Evolutionary conservation across 2,888 invertebrate genomes (phyloP), one percentile per base, ranked within the genome.

Genomic region (Acanthococcus lagerstroemiae): DNA sequence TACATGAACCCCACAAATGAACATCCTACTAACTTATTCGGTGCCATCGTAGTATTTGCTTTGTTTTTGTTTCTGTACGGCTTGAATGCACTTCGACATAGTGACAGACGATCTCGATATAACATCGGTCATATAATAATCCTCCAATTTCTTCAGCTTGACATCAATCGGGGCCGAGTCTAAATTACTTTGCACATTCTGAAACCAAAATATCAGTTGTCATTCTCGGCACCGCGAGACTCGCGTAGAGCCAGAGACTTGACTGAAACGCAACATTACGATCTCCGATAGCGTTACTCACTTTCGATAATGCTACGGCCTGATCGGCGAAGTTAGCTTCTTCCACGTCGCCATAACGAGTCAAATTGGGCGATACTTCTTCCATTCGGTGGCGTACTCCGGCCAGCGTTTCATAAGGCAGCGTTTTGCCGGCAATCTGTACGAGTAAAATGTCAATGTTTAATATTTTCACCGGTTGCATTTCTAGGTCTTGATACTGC

Each of bases 1-100:
- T n/a, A n/a, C n/a, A n/a, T n/a, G n/a, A n/a, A n/a, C n/a, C n/a
- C n/a, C n/a, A n/a, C n/a, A n/a, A n/a, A n/a, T n/a, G n/a, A n/a
- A n/a, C n/a, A n/a, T n/a, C n/a, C n/a, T n/a, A n/a, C n/a, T n/a
- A 2, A 37, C 37, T 50, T 22, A 48, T 12, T 60, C 60, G 15
- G 25, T 46, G 24, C 67, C 68, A 60, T 72, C 72, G 67, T 72
- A 75, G 69, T 76, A 77, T 69, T 76, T 76, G 19, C 74, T 74
- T 69, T 76, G 72, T 69, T 75, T 74, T 69, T 88, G 87, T 76
- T 91, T 91, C 71, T 84, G 80, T 2, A 87, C 91, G 15, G 96
- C 95, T 73, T 91, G 87, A 70, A 96, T 87, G 78, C 96, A 97
- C 78, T 95, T 95, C 57, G 97, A 95, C 99, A 99, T 99, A 57